Evolutionary conservation across 2,113 vertebrate species (phyloP), one percentile per base, ranked within the genome.

Genomic region (Nothoprocta perdicaria): DNA sequence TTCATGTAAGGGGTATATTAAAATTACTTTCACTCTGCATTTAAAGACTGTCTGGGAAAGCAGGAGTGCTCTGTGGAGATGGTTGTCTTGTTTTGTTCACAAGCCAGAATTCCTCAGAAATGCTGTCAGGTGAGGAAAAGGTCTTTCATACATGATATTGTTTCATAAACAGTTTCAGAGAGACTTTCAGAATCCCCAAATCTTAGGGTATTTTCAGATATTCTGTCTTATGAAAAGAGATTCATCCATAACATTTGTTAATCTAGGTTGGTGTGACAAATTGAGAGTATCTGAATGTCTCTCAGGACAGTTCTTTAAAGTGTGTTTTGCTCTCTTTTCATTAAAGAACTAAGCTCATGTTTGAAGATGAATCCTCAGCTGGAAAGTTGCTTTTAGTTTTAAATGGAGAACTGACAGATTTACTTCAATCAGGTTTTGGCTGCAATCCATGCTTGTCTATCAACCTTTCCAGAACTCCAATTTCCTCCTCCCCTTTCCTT

Each of bases 341-440:
- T 96, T 88, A 65, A 83, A 93, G 76, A 81, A 19, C 45, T 43
- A 22, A 79, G 52, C 58, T 93, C 31, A 41, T 89, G 17, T 95
- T 94, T 95, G 93, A 95, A 95, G 95, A 90, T 1, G 43, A 94
- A 93, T 94, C 85, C 83, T 67, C 92, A 92, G 87, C 92, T 94
- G 93, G 80, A 84, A 81, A 79, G 38, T 60, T 84, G 26, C 92
- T 92, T 84, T 94, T 90, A 80, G 84, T 92, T 95, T 94, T 94
- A 87, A 48, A 87, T 38, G 69, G 80, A 84, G 90, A 95, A 88
- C 62, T 19, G 61, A 94, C 87, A 92, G 81, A 71, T 55, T 93
- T 90, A 75, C 89, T 87, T 92, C 83, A 79, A 77, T 84, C 67
- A 71, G 58, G 52, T 80, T 89, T 94, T 88, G 90, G 81, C 95